A percentile compares a stretch with the other conserved stretches of the same genome.
These are phyloP conservation scores for Nixonia krombeini DNA, from an alignment of 1,140 invertebrate species.

Conservation along the genomic window DNA sequence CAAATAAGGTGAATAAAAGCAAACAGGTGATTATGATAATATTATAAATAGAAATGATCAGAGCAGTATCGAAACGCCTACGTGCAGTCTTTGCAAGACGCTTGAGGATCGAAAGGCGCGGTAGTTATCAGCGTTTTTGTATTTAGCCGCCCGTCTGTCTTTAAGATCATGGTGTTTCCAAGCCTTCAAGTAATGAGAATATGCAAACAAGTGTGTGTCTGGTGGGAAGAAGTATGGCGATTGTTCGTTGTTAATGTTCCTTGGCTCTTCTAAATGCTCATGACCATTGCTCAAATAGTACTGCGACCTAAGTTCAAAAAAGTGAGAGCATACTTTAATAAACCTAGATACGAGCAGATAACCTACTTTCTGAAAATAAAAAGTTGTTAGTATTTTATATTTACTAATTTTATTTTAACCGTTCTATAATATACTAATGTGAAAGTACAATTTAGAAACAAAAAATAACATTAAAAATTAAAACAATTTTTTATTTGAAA, in stretches of 20 bases:
- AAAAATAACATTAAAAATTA: background rate
- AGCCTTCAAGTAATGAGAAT: conserved; percentile 48
- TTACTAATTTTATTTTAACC: too few species aligned
- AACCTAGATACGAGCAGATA: too few species aligned
- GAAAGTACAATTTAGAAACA: background rate
- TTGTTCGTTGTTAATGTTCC: conserved; percentile 52
- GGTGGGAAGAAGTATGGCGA: conserved; percentile 54
- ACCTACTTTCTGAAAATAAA: conserved; percentile 22
- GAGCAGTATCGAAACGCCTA: conserved; percentile 39
- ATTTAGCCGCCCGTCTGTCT: conserved; percentile 19
- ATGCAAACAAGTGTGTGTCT: conserved; percentile 51
- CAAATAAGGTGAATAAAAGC: too few species aligned
- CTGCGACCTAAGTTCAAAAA: conserved; percentile 26
- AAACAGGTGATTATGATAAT: too few species aligned
- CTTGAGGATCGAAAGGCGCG: too few species aligned
- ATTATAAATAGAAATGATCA: conserved; percentile 11
- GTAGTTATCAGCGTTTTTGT: too few species aligned
- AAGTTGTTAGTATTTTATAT: too few species aligned
- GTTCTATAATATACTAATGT: background rate
- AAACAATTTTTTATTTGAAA: background rate
- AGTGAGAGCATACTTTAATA: too few species aligned
- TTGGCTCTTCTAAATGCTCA: conserved; percentile 48
- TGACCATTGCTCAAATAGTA: conserved; percentile 56
- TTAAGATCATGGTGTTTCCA: conserved; percentile 15
- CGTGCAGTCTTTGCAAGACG: conserved; percentile 50